A percentile compares a stretch with the other conserved stretches of the same genome.
Evolutionary conservation across 2,797 vertebrate genomes (phyloP).

Genomic region (Peromyscus melanophrys): DNA sequence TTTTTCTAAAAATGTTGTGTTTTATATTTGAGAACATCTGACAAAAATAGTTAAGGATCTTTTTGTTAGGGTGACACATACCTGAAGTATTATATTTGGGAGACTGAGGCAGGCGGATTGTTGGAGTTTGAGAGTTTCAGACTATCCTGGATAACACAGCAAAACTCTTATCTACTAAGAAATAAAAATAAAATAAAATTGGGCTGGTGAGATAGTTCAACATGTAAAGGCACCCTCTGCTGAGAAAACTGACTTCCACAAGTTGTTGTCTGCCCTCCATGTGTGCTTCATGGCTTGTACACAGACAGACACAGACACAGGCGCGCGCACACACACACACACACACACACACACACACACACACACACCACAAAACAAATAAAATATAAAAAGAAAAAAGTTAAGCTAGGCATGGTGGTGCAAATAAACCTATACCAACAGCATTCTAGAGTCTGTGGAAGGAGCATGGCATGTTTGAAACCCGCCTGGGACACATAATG

Average conservation of each 20-base stretch:
- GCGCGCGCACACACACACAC: rapidly evolving
- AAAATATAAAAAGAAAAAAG: not conserved
- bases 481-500: not conserved
- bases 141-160: not conserved
- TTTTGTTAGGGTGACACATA: not conserved
- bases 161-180: not conserved
- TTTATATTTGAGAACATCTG: not conserved
- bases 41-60: not conserved
- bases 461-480: not conserved
- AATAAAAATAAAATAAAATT: not conserved
- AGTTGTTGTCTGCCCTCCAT: not conserved
- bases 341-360: not conserved
- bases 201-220: not conserved
- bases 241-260: not conserved
- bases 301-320: too few species aligned
- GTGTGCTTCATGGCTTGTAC: not conserved
- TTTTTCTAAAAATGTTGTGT: not conserved
- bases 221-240: not conserved
- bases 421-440: not conserved
- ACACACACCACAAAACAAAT: not conserved
- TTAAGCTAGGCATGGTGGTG: not conserved
- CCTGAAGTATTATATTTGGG: not conserved
- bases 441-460: not conserved
- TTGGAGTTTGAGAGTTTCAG: not conserved
- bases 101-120: not conserved